Conservation (phyloP, 2,797 vertebrate genomes). For the Enteromius thamalakanensis region DNA sequence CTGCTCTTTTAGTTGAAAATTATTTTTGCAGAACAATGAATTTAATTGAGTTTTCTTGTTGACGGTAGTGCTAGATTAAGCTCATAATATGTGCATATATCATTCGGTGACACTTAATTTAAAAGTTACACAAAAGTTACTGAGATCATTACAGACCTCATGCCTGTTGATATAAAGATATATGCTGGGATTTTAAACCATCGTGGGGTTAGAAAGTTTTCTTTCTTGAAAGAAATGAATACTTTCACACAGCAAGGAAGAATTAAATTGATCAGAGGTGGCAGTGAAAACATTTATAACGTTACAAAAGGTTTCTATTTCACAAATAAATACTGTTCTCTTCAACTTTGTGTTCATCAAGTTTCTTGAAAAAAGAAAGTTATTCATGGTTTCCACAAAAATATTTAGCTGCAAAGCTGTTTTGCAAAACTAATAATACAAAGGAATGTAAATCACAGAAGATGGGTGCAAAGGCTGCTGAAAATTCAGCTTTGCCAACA, state of each 20-base stretch:
- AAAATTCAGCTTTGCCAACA: neutral
- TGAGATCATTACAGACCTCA: neutral
- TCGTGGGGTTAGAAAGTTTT: neutral
- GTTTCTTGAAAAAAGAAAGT: neutral
- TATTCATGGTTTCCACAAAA: neutral
- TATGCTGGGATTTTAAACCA: neutral
- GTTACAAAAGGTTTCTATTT: neutral
- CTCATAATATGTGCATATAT: slow-evolving; percentile 23
- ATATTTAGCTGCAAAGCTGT: neutral
- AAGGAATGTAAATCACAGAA: neutral
- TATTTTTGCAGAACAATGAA: slow-evolving; percentile 23
- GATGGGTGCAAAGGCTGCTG: neutral
- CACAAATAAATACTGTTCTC: neutral
- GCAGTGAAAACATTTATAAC: neutral
- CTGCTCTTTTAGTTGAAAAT: slow-evolving; percentile 7
- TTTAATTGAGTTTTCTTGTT: slow-evolving; percentile 32
- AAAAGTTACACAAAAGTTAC: slow-evolving; percentile 11
- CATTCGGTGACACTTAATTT: slow-evolving; percentile 17
- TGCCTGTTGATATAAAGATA: neutral
- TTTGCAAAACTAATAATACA: neutral
- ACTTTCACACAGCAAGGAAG: neutral
- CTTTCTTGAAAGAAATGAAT: neutral
- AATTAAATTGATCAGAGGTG: neutral
- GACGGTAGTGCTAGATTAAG: neutral
- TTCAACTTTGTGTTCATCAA: neutral